Evolutionary conservation across 2,888 invertebrate species (phyloP).

Genomic region (Hirtodrosophila trivittata): DNA sequence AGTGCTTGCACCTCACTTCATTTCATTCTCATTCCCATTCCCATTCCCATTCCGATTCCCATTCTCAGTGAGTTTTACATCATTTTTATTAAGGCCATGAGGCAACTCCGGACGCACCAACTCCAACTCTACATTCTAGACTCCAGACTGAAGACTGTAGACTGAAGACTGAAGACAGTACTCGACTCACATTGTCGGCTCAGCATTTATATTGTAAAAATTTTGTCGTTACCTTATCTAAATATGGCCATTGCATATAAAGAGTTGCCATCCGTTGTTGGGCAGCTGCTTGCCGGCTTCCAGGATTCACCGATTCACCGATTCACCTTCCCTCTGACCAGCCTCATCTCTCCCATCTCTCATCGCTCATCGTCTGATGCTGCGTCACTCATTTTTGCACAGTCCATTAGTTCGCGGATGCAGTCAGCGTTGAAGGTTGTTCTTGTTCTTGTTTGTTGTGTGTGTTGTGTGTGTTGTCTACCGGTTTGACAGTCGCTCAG

Average conservation of each 20-base stretch:
- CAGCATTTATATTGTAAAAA: conserved; percentile 66
- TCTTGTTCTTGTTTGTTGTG: conserved; percentile 3
- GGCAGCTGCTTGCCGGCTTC: conserved; percentile 56
- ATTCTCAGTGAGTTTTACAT: conserved; percentile 67
- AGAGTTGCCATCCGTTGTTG: conserved; percentile 59
- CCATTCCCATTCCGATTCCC: no score
- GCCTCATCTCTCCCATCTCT: conserved; percentile 4
- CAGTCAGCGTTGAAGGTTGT: conserved; percentile 72
- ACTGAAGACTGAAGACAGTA: background rate
- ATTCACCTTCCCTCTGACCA: conserved; percentile 6
- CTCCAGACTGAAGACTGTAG: conserved; percentile 2
- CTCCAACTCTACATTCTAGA: conserved; percentile 1
- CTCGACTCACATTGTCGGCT: conserved; percentile 18
- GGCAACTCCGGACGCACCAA: conserved; percentile 10
- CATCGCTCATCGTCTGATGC: conserved; percentile 49
- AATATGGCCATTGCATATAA: conserved; percentile 76
- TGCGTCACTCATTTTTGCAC: conserved; percentile 77
- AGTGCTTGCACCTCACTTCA: conserved; percentile 55
- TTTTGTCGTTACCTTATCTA: conserved; percentile 77
- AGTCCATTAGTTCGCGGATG: conserved; percentile 77
- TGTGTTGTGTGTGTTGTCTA: conserved; percentile 42
- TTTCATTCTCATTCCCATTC: no score
- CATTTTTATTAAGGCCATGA: conserved; percentile 59
- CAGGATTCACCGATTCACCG: conserved; percentile 29
- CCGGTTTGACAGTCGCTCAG: conserved; percentile 74